Evolutionary conservation across 2,797 vertebrate genomes (phyloP).

Genomic region (Furcifer pardalis): DNA sequence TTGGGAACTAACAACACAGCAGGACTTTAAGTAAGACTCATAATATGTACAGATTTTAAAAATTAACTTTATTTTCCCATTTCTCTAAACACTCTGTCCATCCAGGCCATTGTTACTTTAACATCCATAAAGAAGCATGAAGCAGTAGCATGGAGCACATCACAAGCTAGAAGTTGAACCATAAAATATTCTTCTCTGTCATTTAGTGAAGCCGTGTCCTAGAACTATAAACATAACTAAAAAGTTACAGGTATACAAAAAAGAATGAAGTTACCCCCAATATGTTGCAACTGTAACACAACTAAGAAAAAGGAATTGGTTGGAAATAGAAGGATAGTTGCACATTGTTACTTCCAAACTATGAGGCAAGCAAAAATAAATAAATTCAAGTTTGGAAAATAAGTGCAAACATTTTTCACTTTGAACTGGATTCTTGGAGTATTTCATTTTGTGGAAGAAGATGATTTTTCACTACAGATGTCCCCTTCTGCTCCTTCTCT

Average conservation of each 20-base stretch:
- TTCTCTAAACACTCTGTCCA: too few species aligned
- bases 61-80: too few species aligned
- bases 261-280: neutral
- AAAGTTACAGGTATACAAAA: neutral
- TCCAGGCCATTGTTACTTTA: too few species aligned
- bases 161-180: too few species aligned
- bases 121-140: too few species aligned
- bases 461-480: neutral
- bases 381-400: neutral
- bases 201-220: too few species aligned
- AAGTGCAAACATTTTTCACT: slow-evolving; percentile 25
- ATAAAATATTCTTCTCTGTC: too few species aligned
- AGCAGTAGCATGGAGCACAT: too few species aligned
- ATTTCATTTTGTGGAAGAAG: slow-evolving; percentile 16
- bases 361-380: too few species aligned
- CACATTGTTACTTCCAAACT: too few species aligned
- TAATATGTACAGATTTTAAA: too few species aligned
- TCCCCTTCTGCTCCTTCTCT: neutral
- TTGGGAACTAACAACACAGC: neutral
- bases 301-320: neutral
- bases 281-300: neutral
- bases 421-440: neutral
- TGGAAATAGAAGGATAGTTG: too few species aligned
- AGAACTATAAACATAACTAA: neutral
- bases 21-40: neutral